phyloP scores from a whole-genome alignment of 2,797 vertebrate species.

The Karalla daura region DNA sequence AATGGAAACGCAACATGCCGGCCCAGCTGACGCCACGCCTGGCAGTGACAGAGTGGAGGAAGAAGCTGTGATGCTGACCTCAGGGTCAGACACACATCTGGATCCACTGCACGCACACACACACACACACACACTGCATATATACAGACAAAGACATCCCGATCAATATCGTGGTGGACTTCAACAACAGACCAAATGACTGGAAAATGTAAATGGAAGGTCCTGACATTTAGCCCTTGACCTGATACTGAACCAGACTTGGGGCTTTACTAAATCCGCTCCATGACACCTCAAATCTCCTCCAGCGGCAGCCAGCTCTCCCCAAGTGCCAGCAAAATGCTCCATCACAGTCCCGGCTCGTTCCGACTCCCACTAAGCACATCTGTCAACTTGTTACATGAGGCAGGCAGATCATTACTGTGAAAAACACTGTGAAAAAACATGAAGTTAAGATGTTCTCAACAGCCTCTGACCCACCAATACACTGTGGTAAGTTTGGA shows the following conservation, averaged over 20 bases:
- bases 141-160: slow-evolving; percentile 9
- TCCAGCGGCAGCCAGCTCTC: slow-evolving; percentile 23
- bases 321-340: slow-evolving; percentile 16
- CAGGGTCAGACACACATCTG: slow-evolving; percentile 49
- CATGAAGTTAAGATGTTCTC: not conserved
- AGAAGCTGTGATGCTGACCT: slow-evolving; percentile 46
- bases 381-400: slow-evolving; percentile 30
- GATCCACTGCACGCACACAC: not conserved
- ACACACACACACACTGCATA: not conserved
- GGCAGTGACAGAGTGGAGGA: slow-evolving; percentile 19
- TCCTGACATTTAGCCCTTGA: slow-evolving; percentile 18
- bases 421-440: not conserved
- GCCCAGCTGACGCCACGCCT: slow-evolving; percentile 3
- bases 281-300: slow-evolving; percentile 60
- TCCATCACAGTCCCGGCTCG: slow-evolving; percentile 13
- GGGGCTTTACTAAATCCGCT: slow-evolving; percentile 43
- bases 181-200: not conserved
- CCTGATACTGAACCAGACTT: slow-evolving; percentile 35
- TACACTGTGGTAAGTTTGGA: no score
- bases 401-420: slow-evolving; percentile 13
- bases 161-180: slow-evolving; percentile 20
- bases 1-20: slow-evolving; percentile 33
- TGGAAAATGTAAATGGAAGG: not conserved
- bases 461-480: not conserved
- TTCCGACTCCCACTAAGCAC: slow-evolving; percentile 23